Evolutionary conservation across 2,113 vertebrate species (phyloP), one percentile per base, ranked within the genome.

Genomic region (Bufo bufo): DNA sequence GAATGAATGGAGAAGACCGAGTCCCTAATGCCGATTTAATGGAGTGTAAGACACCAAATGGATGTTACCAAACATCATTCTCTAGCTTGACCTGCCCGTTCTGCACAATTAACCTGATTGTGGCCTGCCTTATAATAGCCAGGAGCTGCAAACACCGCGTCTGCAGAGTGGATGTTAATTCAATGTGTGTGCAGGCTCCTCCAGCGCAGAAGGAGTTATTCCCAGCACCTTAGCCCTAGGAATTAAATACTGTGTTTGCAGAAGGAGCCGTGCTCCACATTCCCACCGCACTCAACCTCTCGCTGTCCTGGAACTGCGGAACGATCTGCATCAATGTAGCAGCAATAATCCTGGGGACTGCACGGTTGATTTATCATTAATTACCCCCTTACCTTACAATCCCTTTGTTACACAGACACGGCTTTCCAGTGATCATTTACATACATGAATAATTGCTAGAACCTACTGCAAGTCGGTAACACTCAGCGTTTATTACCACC

Each of bases 1-100:
- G 52, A 81, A 59, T 33, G 49, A 59, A 85, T 50, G 20, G 43
- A 74, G 19, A 72, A 77, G 83, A 43, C 80, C 14, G 8, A 52
- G 54, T 54, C 71, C 45, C 69, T 75, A 83, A 88, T 83, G 79
- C 54, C n/a, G 45, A 45, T n/a, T 63, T 83, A 88, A 88, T 88
- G 80, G 80, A 83, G 66, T 88, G 86, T 75, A 45, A 83, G 80
- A 75, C 56, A 63, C 43, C 19, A 75, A 83, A 83, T 77, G 69
- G 54, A 50, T 83, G 65, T 61, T 83, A 50, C 54, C 69, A 75
- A 59, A 77, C 80, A 82, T 63, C 56, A 65, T 61, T 82, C 43
- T 82, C 12, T 13, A n/a, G 7, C 17, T 13, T 65, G 74, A 86
- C 72, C 79, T 77, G 69, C n/a, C 66, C 56, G 80, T 80, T 87